Conservation (phyloP, 2,797 vertebrate genomes). For the Naso thynnoides region DNA sequence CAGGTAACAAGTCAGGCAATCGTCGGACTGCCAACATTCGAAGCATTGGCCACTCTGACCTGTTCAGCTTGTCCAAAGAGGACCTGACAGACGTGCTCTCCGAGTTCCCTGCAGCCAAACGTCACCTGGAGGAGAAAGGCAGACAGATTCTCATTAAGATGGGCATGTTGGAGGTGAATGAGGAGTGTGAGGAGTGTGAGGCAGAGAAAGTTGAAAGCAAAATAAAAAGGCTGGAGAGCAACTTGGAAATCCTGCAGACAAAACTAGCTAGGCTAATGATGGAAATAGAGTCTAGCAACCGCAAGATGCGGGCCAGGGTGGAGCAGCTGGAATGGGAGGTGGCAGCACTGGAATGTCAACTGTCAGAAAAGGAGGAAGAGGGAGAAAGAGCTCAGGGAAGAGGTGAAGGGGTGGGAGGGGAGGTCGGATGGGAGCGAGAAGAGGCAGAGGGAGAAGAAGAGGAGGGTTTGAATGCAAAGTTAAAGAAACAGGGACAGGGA, state of each 20-base stretch:
- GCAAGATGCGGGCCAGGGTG: slow-evolving; percentile 79
- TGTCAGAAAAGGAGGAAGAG: slow-evolving; percentile 25
- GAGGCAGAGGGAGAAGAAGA: slow-evolving; percentile 71
- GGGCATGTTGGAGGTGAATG: slow-evolving; percentile 87
- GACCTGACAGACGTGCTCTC: slow-evolving; percentile 89
- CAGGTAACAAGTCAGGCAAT: slow-evolving; percentile 94
- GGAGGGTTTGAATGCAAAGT: slow-evolving; percentile 22
- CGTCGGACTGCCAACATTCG: slow-evolving; percentile 94
- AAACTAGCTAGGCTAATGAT: slow-evolving; percentile 88
- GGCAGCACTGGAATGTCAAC: slow-evolving; percentile 52
- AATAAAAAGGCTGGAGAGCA: slow-evolving; percentile 86
- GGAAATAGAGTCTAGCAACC: slow-evolving; percentile 83
- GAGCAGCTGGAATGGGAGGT: slow-evolving; percentile 76
- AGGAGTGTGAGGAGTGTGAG: slow-evolving; percentile 62
- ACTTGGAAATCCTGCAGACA: slow-evolving; percentile 86
- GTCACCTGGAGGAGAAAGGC: slow-evolving; percentile 91
- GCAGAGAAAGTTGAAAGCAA: slow-evolving; percentile 82
- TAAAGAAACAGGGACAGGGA: slow-evolving; percentile 25
- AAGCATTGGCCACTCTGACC: slow-evolving; percentile 94
- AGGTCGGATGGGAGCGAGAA: slow-evolving; percentile 63
- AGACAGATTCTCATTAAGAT: slow-evolving; percentile 92
- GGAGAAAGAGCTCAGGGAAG: slow-evolving; percentile 40
- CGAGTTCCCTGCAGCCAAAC: slow-evolving; percentile 91
- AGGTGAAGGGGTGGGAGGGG: slow-evolving; percentile 62
- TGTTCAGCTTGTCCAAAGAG: slow-evolving; percentile 95